These are phyloP conservation scores for Agapostemon virescens DNA, from an alignment of 2,888 invertebrate species.

Conservation along the genomic window DNA sequence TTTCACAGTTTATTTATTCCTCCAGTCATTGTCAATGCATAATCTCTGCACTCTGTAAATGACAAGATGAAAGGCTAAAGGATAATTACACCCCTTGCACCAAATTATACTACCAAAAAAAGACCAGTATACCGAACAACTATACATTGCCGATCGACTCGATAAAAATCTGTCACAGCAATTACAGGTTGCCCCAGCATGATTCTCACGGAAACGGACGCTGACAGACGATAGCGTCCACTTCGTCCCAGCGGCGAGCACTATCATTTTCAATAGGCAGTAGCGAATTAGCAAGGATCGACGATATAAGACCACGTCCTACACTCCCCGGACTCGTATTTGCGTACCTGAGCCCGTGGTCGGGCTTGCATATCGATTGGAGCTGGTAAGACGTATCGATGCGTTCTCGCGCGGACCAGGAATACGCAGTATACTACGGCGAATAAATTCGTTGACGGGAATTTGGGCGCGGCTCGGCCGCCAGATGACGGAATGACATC, in stretches of 20 bases:
- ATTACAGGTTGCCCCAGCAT: neutral
- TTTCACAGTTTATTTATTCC: too few species aligned
- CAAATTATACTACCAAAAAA: neutral
- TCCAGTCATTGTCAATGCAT: too few species aligned
- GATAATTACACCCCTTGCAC: too few species aligned
- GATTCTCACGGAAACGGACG: neutral
- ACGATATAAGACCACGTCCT: conserved; percentile 22
- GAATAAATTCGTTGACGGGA: conserved; percentile 54
- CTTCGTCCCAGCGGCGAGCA: neutral
- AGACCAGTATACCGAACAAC: too few species aligned
- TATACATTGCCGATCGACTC: neutral
- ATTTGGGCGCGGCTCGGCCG: conserved; percentile 51
- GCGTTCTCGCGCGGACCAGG: conserved; percentile 27
- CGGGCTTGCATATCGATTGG: conserved; percentile 56
- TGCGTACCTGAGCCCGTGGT: conserved; percentile 42
- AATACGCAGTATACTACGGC: conserved; percentile 13
- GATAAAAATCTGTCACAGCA: too few species aligned
- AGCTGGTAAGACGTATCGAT: conserved; percentile 50
- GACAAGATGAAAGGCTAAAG: too few species aligned
- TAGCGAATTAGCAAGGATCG: neutral
- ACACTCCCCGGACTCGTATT: conserved; percentile 41
- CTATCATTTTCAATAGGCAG: neutral
- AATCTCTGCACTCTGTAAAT: too few species aligned
- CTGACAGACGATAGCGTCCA: neutral
- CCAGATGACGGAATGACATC: conserved; percentile 49